Conservation (phyloP, 2,113 vertebrate species). For the Nesospiza acunhae region DNA sequence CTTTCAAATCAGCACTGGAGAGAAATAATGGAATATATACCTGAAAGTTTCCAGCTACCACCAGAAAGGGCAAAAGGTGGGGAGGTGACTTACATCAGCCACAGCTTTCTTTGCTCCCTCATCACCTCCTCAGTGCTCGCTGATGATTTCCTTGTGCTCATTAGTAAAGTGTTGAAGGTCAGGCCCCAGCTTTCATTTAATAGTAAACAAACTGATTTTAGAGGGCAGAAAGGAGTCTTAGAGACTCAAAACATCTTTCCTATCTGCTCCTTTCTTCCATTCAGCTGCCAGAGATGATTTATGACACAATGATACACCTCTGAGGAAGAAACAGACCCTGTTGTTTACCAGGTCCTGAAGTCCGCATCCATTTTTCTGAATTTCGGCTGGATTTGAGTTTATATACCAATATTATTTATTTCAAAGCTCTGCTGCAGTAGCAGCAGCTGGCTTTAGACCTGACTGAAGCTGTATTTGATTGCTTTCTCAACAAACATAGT, state of each 20-base stretch:
- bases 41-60: neutral
- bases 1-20: neutral
- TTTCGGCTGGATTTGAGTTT: conserved; percentile 1
- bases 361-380: neutral
- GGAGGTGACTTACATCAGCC: conserved; percentile 60
- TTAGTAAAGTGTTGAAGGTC: conserved; percentile 71
- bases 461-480: conserved; percentile 9
- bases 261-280: neutral
- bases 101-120: conserved; percentile 76
- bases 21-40: neutral
- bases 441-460: conserved; percentile 12
- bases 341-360: neutral
- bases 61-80: neutral
- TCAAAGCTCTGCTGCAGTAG: neutral
- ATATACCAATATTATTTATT: conserved; percentile 19
- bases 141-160: conserved; percentile 77
- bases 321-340: neutral
- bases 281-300: neutral
- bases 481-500: neutral
- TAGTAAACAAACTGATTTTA: conserved; percentile 74
- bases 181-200: conserved; percentile 76
- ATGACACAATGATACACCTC: neutral
- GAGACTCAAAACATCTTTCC: neutral
- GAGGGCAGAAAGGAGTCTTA: neutral
- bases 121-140: conserved; percentile 67